Percentiles rank a stretch among this genome's conserved stretches.
Conservation (phyloP, 2,113 vertebrate genomes). For the Cephalopterus ornatus region DNA sequence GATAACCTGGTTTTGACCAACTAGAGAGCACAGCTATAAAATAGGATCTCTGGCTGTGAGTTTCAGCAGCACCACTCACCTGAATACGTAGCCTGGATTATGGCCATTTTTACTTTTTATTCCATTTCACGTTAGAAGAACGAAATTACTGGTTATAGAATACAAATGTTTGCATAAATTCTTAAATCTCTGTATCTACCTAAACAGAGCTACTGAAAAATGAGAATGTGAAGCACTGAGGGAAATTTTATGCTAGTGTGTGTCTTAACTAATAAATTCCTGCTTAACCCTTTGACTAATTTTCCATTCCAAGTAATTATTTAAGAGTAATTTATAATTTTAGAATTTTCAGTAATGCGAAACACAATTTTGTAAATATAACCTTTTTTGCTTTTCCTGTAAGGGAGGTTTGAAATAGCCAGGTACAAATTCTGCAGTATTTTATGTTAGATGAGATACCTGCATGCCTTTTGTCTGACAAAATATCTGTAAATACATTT, state of each 20-base stretch:
- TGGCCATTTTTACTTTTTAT: not conserved
- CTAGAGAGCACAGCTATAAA: not conserved
- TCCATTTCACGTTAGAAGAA: not conserved
- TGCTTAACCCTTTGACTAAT: not conserved
- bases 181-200: not conserved
- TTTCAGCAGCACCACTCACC: not conserved
- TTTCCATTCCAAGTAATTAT: not conserved
- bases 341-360: not conserved
- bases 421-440: not conserved
- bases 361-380: not conserved
- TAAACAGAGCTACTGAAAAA: not conserved
- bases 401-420: not conserved
- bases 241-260: not conserved
- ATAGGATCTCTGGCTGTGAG: not conserved
- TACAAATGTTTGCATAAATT: not conserved
- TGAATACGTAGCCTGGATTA: not conserved
- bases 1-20: not conserved
- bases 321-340: not conserved
- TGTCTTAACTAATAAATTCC: not conserved
- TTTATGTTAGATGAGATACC: not conserved
- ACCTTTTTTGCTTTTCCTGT: not conserved
- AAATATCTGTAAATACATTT: not conserved
- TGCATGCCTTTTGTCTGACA: not conserved
- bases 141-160: not conserved
- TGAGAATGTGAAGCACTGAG: not conserved